Evolutionary conservation across 37 sponge, comb jelly and placozoan species (phyloP), one percentile per base, ranked within the genome.

Genomic region (Dysidea cf. avara): DNA sequence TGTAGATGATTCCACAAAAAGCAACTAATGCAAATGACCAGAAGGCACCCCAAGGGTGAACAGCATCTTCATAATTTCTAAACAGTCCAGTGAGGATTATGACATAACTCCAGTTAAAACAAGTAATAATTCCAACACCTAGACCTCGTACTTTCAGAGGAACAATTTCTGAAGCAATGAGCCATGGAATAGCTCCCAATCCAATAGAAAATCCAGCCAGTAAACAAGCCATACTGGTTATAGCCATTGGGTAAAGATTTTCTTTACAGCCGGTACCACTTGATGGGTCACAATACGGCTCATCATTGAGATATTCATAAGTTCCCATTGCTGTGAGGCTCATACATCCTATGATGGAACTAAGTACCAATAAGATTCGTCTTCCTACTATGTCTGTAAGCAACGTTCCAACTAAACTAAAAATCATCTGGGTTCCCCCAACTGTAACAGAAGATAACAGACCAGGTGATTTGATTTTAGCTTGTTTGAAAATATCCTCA

Each of bases 201-300:
- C 83, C 94, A 6, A 94, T 58, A 16, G 94, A 90, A 54, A 94
- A 94, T n/a, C n/a, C n/a, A n/a, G n/a, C n/a, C n/a, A n/a, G n/a
- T n/a, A n/a, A n/a, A n/a, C n/a, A n/a, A n/a, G 22, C 51, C 53
- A 13, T n/a, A n/a, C n/a, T n/a, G n/a, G n/a, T n/a, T n/a, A n/a
- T n/a, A n/a, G n/a, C n/a, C n/a, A n/a, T n/a, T n/a, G n/a, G n/a
- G n/a, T n/a, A n/a, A n/a, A n/a, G n/a, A n/a, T n/a, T n/a, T n/a
- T n/a, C n/a, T n/a, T n/a, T n/a, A n/a, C n/a, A n/a, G n/a, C n/a
- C n/a, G n/a, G n/a, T n/a, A n/a, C n/a, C n/a, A n/a, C n/a, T n/a
- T n/a, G n/a, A n/a, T n/a, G n/a, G n/a, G n/a, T n/a, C n/a, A n/a
- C n/a, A n/a, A n/a, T n/a, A n/a, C n/a, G n/a, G n/a, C n/a, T n/a